Percentiles rank a stretch among this genome's conserved stretches.
phyloP scores from a whole-genome alignment of 2,797 vertebrate species.

The Erethizon dorsatum region DNA sequence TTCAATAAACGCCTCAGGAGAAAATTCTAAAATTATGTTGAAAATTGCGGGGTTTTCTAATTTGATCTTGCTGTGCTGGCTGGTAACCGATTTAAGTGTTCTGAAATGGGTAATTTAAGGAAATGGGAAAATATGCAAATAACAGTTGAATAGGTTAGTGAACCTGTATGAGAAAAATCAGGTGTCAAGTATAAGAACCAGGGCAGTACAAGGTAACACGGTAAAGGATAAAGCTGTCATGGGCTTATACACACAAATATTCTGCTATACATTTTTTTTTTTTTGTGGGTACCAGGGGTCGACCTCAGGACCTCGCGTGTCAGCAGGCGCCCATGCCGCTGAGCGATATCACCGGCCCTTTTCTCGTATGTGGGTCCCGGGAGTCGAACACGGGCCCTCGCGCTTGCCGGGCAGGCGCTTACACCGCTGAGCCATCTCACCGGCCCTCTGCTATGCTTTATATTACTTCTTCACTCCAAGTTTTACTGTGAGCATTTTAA shows the following conservation, averaged over 20 bases:
- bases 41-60: background rate
- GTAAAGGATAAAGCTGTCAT: rapidly evolving
- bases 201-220: rapidly evolving
- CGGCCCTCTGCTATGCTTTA: too few species aligned
- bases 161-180: background rate
- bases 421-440: too few species aligned
- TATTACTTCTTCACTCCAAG: background rate
- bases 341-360: too few species aligned
- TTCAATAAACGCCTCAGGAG: background rate
- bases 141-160: rapidly evolving
- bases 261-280: too few species aligned
- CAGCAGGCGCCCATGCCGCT: too few species aligned
- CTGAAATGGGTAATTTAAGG: background rate
- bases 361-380: too few species aligned
- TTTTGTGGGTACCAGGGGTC: too few species aligned
- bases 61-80: background rate
- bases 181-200: rapidly evolving
- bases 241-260: rapidly evolving
- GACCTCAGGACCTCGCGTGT: too few species aligned
- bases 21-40: background rate
- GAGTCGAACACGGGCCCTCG: too few species aligned
- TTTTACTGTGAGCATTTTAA: background rate
- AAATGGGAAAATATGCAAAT: background rate
- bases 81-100: background rate
- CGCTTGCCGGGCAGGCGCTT: too few species aligned